Base-by-base conservation (phyloP, 2,113 vertebrate species). In the Gobiocypris rarus region DNA sequence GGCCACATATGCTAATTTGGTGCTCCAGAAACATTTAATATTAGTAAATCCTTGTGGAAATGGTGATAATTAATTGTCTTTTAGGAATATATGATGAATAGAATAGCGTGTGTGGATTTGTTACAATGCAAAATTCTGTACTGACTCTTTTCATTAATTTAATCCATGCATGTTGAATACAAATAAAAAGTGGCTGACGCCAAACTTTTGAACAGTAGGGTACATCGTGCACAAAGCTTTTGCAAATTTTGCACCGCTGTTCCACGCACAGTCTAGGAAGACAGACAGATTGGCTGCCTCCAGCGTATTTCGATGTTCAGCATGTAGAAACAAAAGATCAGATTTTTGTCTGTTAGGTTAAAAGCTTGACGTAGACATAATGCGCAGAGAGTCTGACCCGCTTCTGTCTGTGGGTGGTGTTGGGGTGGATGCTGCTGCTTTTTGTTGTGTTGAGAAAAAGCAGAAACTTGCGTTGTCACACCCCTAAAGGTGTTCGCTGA, bases 401-500 rank as follows among this genome's bases (percentile, higher is more conserved):
- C 43, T 31, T 65, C 77, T 80, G 59, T 59, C 77, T 67, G 48
- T 8, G 48, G 63, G 48, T 45, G 63, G 79, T 50, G 79, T 54
- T 63, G 59, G 80, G 70, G 14, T 59, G 43, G 63, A 71, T 74
- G 71, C 50, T 71, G 80, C 69, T 56, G 65, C 28, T n/a, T 85
- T 89, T 92, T 81, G 90, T 90, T 81, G 85, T 63, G 86, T 82
- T 90, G 93, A 91, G 92, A 88, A 92, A 91, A 92, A 85, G 86
- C 85, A 87, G 91, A 92, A 88, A 86, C 67, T 84, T 79, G 81
- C 61, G 87, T 91, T 90, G 92, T 94, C 92, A 93, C 92, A 89
- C 87, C 82, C 77, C 88, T 89, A 90, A 93, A 93, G 89, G 92
- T 89, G 92, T 91, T 91, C 90, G 89, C 81, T 92, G 93, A 94